Evolutionary conservation across 2,113 vertebrate genomes (phyloP).

Genomic region (Vidua chalybeata): DNA sequence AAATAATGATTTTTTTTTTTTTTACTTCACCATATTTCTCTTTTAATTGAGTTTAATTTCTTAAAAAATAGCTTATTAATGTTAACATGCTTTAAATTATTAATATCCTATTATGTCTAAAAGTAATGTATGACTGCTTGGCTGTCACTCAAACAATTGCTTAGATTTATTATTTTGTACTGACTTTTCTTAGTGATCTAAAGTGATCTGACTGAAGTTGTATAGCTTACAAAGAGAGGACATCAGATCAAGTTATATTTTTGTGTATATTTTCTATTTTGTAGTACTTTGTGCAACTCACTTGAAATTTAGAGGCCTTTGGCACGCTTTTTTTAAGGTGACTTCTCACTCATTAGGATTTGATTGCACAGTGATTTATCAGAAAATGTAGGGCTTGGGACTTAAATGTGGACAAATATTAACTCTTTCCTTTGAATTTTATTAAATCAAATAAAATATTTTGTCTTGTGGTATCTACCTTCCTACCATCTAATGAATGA

Average conservation of each 20-base stretch:
- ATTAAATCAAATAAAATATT: not conserved
- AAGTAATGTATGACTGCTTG: not conserved
- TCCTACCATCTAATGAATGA: not conserved
- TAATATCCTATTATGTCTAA: not conserved
- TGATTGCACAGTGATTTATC: not conserved
- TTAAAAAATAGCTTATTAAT: not conserved
- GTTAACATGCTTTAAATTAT: not conserved
- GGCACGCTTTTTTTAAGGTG: not conserved
- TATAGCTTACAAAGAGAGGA: not conserved
- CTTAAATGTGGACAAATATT: not conserved
- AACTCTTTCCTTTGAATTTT: not conserved
- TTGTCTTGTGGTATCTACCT: not conserved
- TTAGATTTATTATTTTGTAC: conserved; percentile 35
- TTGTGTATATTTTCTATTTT: not conserved
- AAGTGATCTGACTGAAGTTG: not conserved
- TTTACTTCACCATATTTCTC: not conserved
- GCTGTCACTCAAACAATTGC: conserved; percentile 10
- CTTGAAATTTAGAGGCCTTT: not conserved
- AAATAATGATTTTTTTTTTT: not conserved
- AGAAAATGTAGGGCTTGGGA: not conserved
- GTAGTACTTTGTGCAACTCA: not conserved
- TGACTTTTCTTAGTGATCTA: not conserved
- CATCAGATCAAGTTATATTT: not conserved
- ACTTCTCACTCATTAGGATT: not conserved
- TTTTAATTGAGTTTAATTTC: not conserved